phyloP scores from a whole-genome alignment of 2,888 invertebrate species.

The Camptogramma bilineatum region DNA sequence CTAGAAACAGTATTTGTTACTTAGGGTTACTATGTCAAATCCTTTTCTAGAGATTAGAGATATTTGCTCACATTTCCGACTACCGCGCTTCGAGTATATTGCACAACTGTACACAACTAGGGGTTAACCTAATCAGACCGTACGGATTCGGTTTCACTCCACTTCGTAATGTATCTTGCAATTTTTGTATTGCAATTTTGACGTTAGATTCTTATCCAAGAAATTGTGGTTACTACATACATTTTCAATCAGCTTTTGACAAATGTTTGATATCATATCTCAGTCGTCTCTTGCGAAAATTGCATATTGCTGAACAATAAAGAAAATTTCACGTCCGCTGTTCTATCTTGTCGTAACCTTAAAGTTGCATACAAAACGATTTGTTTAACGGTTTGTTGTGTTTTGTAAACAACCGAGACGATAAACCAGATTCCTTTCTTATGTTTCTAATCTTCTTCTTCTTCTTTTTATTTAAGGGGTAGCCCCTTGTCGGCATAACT shows the following conservation, averaged over 20 bases:
- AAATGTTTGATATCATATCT: too few species aligned
- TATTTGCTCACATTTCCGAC: too few species aligned
- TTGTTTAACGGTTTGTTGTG: too few species aligned
- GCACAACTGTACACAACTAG: background rate
- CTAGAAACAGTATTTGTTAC: too few species aligned
- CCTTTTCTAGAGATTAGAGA: too few species aligned
- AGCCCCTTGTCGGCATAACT: too few species aligned
- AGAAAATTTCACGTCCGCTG: too few species aligned
- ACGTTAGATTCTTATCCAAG: background rate
- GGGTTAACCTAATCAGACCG: background rate
- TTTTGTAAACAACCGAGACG: constrained; percentile 6
- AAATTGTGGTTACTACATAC: background rate
- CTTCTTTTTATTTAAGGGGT: too few species aligned
- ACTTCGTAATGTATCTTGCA: background rate
- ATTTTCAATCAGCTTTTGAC: too few species aligned
- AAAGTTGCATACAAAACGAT: background rate
- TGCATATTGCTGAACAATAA: too few species aligned
- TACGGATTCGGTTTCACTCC: background rate
- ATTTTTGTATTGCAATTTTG: background rate
- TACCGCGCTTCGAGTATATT: background rate
- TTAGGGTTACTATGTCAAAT: too few species aligned
- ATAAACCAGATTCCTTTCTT: constrained; percentile 15
- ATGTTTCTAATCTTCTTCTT: constrained; percentile 21
- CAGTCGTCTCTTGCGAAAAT: too few species aligned
- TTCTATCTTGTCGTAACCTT: background rate